A percentile compares a stretch with the other conserved stretches of the same genome.
Evolutionary conservation across 2,113 vertebrate species (phyloP).

Genomic region (Lathamus discolor): DNA sequence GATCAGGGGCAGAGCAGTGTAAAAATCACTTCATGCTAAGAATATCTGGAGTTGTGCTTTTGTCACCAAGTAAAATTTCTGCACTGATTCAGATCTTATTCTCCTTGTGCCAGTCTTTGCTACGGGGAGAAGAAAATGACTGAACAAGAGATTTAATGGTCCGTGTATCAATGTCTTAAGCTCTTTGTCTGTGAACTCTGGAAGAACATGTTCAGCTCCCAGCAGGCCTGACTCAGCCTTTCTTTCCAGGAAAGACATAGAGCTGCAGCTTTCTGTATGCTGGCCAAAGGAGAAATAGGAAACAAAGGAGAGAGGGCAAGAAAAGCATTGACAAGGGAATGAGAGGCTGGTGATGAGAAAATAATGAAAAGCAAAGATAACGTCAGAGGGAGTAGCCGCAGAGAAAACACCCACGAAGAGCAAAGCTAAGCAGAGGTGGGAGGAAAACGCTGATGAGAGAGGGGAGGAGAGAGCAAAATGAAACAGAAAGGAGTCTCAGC

Average conservation of each 20-base stretch:
- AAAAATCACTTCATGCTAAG: neutral
- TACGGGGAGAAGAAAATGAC: neutral
- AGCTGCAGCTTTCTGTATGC: neutral
- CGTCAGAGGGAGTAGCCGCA: neutral
- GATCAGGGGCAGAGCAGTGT: neutral
- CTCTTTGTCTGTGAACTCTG: neutral
- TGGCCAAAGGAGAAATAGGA: neutral
- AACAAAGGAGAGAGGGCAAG: neutral
- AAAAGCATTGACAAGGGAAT: neutral
- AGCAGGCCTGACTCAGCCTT: neutral
- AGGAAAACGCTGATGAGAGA: neutral
- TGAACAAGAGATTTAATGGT: neutral
- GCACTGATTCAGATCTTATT: neutral
- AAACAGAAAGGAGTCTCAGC: constrained; percentile 22
- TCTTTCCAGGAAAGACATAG: neutral
- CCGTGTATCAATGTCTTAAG: neutral
- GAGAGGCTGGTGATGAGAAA: neutral
- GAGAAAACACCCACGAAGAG: neutral
- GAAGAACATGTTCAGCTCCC: neutral
- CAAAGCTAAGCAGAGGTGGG: neutral
- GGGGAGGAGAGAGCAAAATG: neutral
- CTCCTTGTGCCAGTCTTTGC: neutral
- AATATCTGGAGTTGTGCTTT: neutral
- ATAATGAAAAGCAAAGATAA: neutral
- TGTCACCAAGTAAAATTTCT: neutral